These are phyloP conservation scores for Crambe crambe DNA, from an alignment of 37 sponge, comb jelly and placozoan genomes.

Conservation along the genomic window DNA sequence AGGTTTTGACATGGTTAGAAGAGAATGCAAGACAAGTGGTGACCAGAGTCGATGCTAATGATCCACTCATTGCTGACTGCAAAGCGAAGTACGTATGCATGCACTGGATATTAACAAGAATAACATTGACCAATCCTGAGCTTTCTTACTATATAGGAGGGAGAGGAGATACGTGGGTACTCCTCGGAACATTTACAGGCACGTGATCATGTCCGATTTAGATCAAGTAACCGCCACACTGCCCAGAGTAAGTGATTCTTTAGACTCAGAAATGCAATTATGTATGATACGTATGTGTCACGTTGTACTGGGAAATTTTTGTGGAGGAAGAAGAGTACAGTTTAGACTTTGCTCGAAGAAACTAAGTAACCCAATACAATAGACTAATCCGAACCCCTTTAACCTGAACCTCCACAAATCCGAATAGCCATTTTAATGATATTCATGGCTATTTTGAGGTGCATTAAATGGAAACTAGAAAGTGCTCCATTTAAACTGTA, in stretches of 20 bases:
- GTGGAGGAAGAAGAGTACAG: too few species aligned
- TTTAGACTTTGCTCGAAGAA: too few species aligned
- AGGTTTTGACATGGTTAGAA: constrained; percentile 86
- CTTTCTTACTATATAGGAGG: constrained; percentile 1
- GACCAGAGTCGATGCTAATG: constrained; percentile 31
- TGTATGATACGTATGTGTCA: too few species aligned
- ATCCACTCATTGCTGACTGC: constrained; percentile 47
- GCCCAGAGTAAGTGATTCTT: constrained; percentile 46
- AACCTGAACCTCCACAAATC: too few species aligned
- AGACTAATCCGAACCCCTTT: too few species aligned
- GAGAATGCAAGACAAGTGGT: constrained; percentile 54
- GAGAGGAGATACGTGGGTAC: constrained; percentile 67
- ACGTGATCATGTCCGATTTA: constrained; percentile 82
- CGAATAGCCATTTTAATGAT: too few species aligned
- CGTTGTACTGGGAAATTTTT: too few species aligned
- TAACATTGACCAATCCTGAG: not conserved
- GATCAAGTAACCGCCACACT: constrained; percentile 49
- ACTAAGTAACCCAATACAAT: too few species aligned
- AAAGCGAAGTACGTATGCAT: constrained; percentile 29
- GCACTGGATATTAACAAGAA: not conserved
- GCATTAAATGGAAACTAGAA: too few species aligned
- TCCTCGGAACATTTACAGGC: constrained; percentile 82
- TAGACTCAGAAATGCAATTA: not conserved
- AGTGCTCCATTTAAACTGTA: too few species aligned
- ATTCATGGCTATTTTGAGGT: too few species aligned